phyloP scores from a whole-genome alignment of 2,797 vertebrate genomes.

The Rhabdomys pumilio region DNA sequence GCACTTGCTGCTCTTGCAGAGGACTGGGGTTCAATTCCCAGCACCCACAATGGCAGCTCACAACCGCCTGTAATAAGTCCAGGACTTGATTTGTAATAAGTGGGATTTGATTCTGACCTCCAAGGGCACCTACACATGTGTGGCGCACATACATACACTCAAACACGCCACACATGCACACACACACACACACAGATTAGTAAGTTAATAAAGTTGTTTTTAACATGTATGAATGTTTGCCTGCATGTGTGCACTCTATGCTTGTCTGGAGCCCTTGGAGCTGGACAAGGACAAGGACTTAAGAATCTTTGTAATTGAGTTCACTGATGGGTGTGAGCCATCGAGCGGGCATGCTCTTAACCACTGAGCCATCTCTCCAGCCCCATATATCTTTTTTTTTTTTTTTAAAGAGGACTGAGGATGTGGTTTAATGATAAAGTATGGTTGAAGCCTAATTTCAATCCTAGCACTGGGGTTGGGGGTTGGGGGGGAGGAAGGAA shows the following conservation, averaged over 20 bases:
- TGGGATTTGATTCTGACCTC: neutral
- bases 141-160: neutral
- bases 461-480: neutral
- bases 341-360: neutral
- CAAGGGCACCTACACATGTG: neutral
- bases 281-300: neutral
- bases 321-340: neutral
- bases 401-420: no score
- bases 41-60: neutral
- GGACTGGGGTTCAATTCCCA: neutral
- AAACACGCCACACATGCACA: neutral
- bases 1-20: neutral
- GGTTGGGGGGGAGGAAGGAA: neutral
- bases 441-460: neutral
- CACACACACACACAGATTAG: neutral
- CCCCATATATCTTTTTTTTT: neutral
- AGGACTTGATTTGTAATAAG: neutral
- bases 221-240: neutral
- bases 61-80: neutral
- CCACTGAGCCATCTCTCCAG: neutral
- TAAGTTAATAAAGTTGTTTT: neutral
- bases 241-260: neutral
- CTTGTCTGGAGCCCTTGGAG: neutral
- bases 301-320: neutral
- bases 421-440: neutral